These are phyloP conservation scores for Nomada lathburiana DNA, from an alignment of 2,888 invertebrate genomes.

Conservation along the genomic window DNA sequence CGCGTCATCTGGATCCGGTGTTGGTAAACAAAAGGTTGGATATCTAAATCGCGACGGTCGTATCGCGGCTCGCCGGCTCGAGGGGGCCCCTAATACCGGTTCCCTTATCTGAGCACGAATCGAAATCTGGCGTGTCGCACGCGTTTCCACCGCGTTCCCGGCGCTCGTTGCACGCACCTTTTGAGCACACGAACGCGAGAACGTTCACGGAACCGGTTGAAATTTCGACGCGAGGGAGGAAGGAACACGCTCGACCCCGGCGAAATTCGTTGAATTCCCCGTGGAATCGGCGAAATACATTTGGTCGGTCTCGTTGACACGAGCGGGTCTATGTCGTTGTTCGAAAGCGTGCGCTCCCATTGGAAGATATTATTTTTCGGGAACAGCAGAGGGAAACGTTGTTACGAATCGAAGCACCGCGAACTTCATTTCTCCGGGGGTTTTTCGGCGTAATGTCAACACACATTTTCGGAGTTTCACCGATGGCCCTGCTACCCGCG, in stretches of 20 bases:
- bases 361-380: neutral
- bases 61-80: slow-evolving; percentile 53
- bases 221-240: slow-evolving; percentile 45
- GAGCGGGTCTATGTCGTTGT: neutral
- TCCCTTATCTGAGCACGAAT: slow-evolving; percentile 78
- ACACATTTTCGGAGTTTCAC: slow-evolving; percentile 9
- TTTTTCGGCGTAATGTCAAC: neutral
- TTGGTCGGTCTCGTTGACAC: no score
- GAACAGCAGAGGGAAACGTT: neutral
- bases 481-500: neutral
- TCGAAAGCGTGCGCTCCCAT: neutral
- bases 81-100: slow-evolving; percentile 75
- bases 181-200: slow-evolving; percentile 42
- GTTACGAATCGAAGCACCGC: neutral
- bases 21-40: slow-evolving; percentile 72
- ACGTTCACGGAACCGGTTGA: slow-evolving; percentile 56
- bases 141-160: slow-evolving; percentile 74
- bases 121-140: slow-evolving; percentile 81
- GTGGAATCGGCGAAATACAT: slow-evolving; percentile 14
- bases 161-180: slow-evolving; percentile 61
- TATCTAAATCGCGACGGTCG: slow-evolving; percentile 72
- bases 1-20: slow-evolving; percentile 39
- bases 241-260: slow-evolving; percentile 32
- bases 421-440: neutral
- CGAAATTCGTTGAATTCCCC: slow-evolving; percentile 20